Conservation (phyloP, 2,113 vertebrate genomes). For the Hippopotamus amphibius region DNA sequence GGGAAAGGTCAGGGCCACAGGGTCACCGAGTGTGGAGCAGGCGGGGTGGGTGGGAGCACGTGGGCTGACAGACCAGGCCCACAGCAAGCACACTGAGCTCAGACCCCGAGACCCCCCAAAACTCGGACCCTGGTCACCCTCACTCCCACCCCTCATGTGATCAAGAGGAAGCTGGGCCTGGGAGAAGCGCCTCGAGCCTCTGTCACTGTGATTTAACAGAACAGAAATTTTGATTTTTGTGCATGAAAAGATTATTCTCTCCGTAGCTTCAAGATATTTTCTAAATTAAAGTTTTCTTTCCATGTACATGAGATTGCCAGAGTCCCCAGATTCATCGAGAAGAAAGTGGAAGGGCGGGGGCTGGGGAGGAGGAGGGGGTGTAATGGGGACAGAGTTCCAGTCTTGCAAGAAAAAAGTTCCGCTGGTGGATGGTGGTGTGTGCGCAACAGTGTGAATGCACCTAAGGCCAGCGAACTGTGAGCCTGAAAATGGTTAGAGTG, state of each 20-base stretch:
- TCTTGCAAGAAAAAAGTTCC: not conserved
- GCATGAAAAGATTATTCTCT: not conserved
- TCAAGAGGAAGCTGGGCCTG: not conserved
- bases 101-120: not conserved
- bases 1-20: not conserved
- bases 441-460: accelerated
- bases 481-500: not conserved
- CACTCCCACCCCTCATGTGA: not conserved
- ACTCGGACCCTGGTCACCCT: not conserved
- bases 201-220: not conserved
- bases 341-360: not conserved
- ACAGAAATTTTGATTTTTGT: not conserved
- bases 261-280: not conserved
- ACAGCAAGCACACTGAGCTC: too few relatives aligned
- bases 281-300: not conserved
- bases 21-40: not conserved
- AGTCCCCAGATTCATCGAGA: not conserved
- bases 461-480: not conserved
- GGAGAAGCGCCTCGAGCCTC: accelerated
- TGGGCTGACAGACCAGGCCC: too few relatives aligned
- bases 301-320: not conserved
- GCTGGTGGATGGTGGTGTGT: not conserved
- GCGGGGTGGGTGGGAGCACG: too few relatives aligned
- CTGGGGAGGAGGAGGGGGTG: not conserved
- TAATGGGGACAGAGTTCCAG: not conserved